Base-by-base conservation (phyloP, 53 echinoderm and acorn worm genomes). In the Henricia sp. region DNA sequence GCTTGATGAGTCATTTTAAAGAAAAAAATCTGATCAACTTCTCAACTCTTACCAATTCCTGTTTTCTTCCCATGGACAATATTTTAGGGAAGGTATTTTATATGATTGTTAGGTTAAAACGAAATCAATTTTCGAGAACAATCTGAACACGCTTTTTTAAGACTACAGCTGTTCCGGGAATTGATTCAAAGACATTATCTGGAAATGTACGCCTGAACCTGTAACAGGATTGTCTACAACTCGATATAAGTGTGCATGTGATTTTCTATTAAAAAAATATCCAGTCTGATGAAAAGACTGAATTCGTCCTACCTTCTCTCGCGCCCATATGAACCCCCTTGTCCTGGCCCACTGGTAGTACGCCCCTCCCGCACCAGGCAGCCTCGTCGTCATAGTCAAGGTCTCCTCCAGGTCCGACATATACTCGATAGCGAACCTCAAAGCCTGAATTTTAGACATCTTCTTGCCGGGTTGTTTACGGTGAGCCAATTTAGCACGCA, bases 311-410 rank as follows among this genome's bases (percentile, higher is more conserved):
- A 96, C 96, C 96, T 96, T 96, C 67, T 96, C 94, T 70, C 96
- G 38, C 0, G 96, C 96, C 90, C 94, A 97, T 67, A 97, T 94
- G 57, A 97, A 97, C 4, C 99, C 99, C 60, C 94, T 85, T n/a
- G 99, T 90, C 53, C 99, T 88, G 2, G 99, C 99, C 99, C 99
- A 97, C 67, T 97, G 99, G 78, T 94, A 97, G 91, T 97, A 97
- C 2, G 91, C 95, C 67, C 92, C 91, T 34, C 94, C 93, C 14
- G 92, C 89, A 2, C 90, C 86, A 17, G 94, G 99, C 50, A 93
- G 37, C 78, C 92, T 54, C 29, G 94, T 90, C 42, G 99, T 94
- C 94, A 94, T 94, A 6, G 94, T 94, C 38, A 97, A 68, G 3
- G 99, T 97, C 55, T 97, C 99, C 59, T 97, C 94, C 70, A 97